phyloP scores from a whole-genome alignment of 2,888 invertebrate species.

The Holacanthella duospinosa region DNA sequence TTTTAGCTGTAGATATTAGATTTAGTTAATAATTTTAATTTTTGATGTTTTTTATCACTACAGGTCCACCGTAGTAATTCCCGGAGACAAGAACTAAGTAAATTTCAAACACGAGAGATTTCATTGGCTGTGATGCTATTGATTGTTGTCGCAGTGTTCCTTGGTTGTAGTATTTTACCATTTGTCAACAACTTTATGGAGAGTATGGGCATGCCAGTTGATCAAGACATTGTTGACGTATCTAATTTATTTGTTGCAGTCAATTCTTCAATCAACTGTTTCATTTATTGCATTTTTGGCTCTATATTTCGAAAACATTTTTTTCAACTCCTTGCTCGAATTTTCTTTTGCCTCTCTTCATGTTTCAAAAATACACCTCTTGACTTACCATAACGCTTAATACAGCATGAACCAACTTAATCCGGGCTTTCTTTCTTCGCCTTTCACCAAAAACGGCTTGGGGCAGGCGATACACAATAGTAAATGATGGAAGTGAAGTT shows the following conservation, averaged over 20 bases:
- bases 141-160: constrained; percentile 5
- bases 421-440: too few species aligned
- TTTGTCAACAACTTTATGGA: constrained; percentile 12
- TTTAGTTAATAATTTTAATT: too few species aligned
- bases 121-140: constrained; percentile 6
- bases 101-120: constrained; percentile 23
- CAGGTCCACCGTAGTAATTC: constrained; percentile 26
- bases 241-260: background rate
- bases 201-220: background rate
- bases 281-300: constrained; percentile 6
- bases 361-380: too few species aligned
- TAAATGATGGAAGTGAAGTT: too few species aligned
- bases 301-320: constrained; percentile 6
- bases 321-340: background rate
- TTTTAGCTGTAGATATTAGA: too few species aligned
- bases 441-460: too few species aligned
- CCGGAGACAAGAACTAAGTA: constrained; percentile 19
- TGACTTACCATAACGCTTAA: too few species aligned
- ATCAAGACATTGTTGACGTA: background rate
- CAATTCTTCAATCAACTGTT: constrained; percentile 7
- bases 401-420: too few species aligned
- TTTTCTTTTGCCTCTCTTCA: background rate
- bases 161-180: constrained; percentile 7
- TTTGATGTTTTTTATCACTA: too few species aligned
- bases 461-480: too few species aligned